Conservation (phyloP, 2,113 vertebrate species). For the Odontophorus gujanensis region DNA sequence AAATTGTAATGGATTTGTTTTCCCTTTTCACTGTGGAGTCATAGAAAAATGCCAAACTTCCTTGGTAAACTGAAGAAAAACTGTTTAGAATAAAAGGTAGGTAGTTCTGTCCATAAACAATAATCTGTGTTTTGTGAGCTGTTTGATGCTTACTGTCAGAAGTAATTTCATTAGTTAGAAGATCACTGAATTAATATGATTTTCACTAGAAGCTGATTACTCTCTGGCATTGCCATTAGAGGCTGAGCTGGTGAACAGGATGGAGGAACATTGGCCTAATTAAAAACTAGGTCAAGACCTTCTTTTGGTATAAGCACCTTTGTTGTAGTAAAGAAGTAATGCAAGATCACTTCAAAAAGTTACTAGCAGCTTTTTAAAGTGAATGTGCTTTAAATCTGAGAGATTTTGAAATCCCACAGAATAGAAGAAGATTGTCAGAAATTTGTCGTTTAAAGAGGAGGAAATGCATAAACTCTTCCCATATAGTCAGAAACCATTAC, state of each 20-base stretch:
- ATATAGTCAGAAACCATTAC: not conserved
- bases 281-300: not conserved
- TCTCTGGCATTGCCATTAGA: not conserved
- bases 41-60: not conserved
- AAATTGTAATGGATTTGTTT: not conserved
- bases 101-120: not conserved
- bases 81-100: not conserved
- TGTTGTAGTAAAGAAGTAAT: not conserved
- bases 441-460: constrained; percentile 30
- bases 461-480: not conserved
- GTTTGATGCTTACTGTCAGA: not conserved
- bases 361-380: not conserved
- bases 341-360: not conserved
- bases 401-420: not conserved
- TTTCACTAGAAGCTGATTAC: not conserved
- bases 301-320: not conserved
- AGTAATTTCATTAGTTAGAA: not conserved
- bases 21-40: not conserved
- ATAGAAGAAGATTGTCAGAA: constrained; percentile 21
- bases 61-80: not conserved
- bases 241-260: not conserved
- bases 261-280: not conserved
- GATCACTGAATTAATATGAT: not conserved
- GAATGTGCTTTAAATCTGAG: not conserved
- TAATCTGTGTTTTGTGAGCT: not conserved